Base-by-base conservation (phyloP, 2,797 vertebrate genomes). In the Cirrhinus molitorella region DNA sequence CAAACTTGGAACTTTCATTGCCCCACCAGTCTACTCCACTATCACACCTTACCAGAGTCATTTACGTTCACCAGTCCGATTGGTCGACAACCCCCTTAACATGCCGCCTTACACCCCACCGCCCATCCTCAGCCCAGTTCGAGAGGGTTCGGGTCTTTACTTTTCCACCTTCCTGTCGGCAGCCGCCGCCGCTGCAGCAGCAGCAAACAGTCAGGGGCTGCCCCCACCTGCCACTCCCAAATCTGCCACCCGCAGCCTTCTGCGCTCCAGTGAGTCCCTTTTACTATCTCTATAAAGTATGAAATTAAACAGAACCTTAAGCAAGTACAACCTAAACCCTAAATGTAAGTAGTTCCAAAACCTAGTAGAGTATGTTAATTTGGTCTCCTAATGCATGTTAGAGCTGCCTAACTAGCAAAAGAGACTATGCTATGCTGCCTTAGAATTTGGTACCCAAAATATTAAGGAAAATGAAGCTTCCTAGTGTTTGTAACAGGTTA, bases 21-120 rank as follows among this genome's bases (percentile, higher is more conserved):
- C 94, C 10, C 97, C 98, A 0, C 95, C 97, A 0, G 90, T 96
- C 81, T 99, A 99, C 94, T 96, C 97, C 89, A 97, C 94, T 91
- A 96, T 99, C 92, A 99, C 97, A 0, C 94, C 97, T 0, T 99
- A 98, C 93, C 98, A 99, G 94, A 99, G 98, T 92, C 98, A 99
- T 92, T 94, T 99, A 1, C 96, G 98, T 34, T 99, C 98, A 0
- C 98, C 98, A 0, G 96, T 99, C 9, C 96, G 98, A 51, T 94
- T 97, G 8, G 92, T 93, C 0, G 98, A 99, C 87, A 96, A 98
- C 91, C 95, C 96, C 3, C 96, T 98, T 77, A 94, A 95, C 87
- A 94, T 98, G 84, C 98, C 98, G 8, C 98, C 98, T 28, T 99
- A 99, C 92, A 99, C 98, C 0, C 98, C 98, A 0, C 98, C 98